Base-by-base conservation (phyloP, 1,140 invertebrate species). In the Lordiphosa stackelbergi region DNA sequence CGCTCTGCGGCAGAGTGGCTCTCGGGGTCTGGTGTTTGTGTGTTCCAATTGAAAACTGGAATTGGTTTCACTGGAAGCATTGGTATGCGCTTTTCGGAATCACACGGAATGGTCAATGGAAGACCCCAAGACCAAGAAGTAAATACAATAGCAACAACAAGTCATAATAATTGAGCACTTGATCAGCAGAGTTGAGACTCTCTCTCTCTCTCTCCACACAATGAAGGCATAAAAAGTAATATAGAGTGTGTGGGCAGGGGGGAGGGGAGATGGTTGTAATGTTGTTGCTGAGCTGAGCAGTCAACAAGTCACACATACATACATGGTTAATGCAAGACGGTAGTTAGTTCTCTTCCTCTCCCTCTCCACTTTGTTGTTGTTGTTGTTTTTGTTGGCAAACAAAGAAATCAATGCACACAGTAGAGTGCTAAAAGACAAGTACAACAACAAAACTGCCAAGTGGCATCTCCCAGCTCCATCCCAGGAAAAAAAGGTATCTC, bases 11-110 rank as follows among this genome's bases (percentile, higher is more conserved):
- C 22, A 45, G 40, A 43, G 10, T 8, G 16, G 45, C 24, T 35
- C 36, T 38, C 28, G 48, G 37, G 45, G 40, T 53, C 53, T 35
- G 24, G 31, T 47, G 52, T 36, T 24, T 24, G 58, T 69, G 49
- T 60, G 69, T 81, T 83, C 77, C 72, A 81, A 83, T 83, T 75
- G 72, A 81, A 83, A 83, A 83, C 77, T 83, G 77, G 77, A 83
- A 83, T 73, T 83, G 77, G 78, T 73, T 83, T 83, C 73, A 83
- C 77, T 83, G 77, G 77, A 83, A 83, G 58, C 77, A 62, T 66
- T 83, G 77, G 77, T 70, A 83, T 83, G 77, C 73, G 73, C 58
- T 73, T 73, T 83, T 83, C 77, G 77, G 77, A 79, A 70, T 79
- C 28, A 31, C 58, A 66, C 66, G 74, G 74, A 81, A 83, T 73